Percentiles rank a stretch among this genome's conserved stretches.
phyloP scores from a whole-genome alignment of 2,888 invertebrate genomes.

The Mythimna impura region DNA sequence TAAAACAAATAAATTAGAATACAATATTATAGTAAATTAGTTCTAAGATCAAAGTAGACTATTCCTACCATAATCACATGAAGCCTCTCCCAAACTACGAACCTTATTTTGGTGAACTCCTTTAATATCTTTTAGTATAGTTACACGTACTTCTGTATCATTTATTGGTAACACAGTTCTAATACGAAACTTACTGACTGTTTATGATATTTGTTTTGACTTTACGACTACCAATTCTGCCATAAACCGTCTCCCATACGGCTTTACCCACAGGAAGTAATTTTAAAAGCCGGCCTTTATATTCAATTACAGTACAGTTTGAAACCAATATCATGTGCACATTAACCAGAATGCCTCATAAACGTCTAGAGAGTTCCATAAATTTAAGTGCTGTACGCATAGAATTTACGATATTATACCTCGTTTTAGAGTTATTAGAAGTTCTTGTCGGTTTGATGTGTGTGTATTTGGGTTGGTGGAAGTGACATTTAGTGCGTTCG shows the following conservation, averaged over 20 bases:
- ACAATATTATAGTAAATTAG: no score
- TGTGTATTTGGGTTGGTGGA: conserved; percentile 30
- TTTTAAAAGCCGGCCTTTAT: conserved; percentile 46
- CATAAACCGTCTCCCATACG: conserved; percentile 16
- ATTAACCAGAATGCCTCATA: conserved; percentile 61
- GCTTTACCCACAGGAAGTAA: conserved; percentile 23
- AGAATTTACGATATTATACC: conserved; percentile 65
- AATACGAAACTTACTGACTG: conserved; percentile 18
- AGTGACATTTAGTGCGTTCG: conserved; percentile 26
- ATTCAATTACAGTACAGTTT: conserved; percentile 61
- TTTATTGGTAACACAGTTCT: not conserved
- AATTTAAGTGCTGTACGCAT: conserved; percentile 67
- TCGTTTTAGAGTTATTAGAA: conserved; percentile 54
- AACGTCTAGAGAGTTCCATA: conserved; percentile 59
- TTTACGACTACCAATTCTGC: conserved; percentile 26
- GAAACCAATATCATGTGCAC: conserved; percentile 59
- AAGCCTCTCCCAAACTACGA: no score
- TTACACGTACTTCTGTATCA: not conserved
- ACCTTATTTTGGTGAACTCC: no score
- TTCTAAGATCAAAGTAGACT: no score
- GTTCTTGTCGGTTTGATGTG: conserved; percentile 28
- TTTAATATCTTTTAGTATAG: no score
- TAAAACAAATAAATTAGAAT: no score
- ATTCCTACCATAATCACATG: no score
- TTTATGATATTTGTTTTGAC: conserved; percentile 30